phyloP scores from a whole-genome alignment of 2,797 vertebrate genomes.

The Allobates femoralis region DNA sequence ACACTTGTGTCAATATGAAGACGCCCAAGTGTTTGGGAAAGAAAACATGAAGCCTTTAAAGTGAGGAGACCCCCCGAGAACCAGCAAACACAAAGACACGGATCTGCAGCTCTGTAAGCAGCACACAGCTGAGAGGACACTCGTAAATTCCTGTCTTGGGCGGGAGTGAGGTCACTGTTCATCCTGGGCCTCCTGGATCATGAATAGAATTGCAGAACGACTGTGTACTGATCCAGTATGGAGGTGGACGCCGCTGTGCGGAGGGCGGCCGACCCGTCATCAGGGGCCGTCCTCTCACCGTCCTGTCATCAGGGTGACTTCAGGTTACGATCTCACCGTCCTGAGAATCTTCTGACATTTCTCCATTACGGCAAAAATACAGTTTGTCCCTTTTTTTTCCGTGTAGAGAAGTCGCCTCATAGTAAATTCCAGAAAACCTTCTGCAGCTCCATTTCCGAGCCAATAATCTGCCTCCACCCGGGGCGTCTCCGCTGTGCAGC shows the following conservation, averaged over 20 bases:
- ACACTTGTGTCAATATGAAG: constrained; percentile 66
- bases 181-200: neutral
- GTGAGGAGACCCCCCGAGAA: neutral
- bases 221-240: neutral
- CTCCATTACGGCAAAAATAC: neutral
- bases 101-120: neutral
- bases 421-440: neutral
- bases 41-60: constrained; percentile 63
- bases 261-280: too few relatives aligned
- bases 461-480: neutral
- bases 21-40: constrained; percentile 67
- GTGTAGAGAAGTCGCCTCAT: neutral
- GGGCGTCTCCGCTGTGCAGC: neutral
- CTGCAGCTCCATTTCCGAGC: neutral
- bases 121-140: neutral
- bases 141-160: neutral
- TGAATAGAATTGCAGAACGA: neutral
- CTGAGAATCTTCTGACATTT: neutral
- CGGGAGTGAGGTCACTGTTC: too few relatives aligned
- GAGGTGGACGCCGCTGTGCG: neutral
- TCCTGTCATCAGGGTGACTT: too few relatives aligned
- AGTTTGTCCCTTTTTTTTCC: neutral
- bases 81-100: neutral
- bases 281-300: too few relatives aligned
- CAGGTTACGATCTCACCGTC: too few relatives aligned